Conservation (phyloP, 2,113 vertebrate species). For the Indri indri region DNA sequence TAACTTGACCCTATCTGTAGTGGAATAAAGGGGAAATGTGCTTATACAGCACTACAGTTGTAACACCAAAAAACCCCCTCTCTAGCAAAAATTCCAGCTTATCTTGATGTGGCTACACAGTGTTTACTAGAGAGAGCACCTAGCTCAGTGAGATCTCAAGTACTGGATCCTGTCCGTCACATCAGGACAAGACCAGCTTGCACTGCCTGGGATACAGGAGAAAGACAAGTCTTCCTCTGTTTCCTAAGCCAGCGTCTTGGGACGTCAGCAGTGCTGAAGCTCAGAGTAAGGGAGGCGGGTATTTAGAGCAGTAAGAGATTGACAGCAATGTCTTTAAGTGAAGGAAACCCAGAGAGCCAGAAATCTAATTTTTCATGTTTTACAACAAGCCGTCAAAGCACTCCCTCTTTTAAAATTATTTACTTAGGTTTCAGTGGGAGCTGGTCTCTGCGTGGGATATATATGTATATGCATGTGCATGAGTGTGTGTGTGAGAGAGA, state of each 20-base stretch:
- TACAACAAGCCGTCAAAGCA: neutral
- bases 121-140: neutral
- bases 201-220: neutral
- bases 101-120: neutral
- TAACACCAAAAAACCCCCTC: neutral
- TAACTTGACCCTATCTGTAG: neutral
- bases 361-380: constrained; percentile 11
- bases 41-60: neutral
- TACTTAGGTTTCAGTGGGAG: neutral
- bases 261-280: neutral
- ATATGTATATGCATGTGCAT: neutral
- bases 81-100: neutral
- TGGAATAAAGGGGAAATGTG: neutral
- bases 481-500: neutral
- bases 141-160: neutral
- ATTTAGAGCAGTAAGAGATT: neutral
- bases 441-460: neutral
- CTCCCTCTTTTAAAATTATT: neutral
- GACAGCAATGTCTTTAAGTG: neutral
- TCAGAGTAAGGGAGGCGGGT: neutral
- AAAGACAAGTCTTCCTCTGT: neutral
- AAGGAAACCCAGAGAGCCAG: neutral
- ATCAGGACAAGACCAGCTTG: neutral
- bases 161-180: neutral
- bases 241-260: neutral